Evolutionary conservation across 2,888 invertebrate species (phyloP).

Genomic region (Caenorhabditis imperialis): DNA sequence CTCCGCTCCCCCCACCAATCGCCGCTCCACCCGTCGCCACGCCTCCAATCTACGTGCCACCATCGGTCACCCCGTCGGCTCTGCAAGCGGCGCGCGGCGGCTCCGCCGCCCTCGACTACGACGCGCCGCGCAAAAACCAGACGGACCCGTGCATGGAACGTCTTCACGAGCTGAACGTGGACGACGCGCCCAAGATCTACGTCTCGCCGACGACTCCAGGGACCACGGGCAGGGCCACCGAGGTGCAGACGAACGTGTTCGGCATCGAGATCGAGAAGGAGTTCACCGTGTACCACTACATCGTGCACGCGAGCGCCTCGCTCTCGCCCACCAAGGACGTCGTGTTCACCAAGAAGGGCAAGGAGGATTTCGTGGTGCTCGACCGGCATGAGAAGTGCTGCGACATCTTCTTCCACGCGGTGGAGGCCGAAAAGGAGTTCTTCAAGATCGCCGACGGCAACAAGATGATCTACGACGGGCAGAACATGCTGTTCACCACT

Average conservation of each 20-base stretch:
- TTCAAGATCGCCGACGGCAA: conserved; percentile 42
- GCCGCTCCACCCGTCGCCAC: conserved; percentile 28
- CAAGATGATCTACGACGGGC: conserved; percentile 55
- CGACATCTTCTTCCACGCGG: conserved; percentile 33
- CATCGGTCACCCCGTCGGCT: background rate
- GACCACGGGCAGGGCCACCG: conserved; percentile 1
- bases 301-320: conserved; percentile 13
- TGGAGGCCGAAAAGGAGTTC: conserved; percentile 34
- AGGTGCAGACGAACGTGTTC: conserved; percentile 52
- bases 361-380: conserved; percentile 55
- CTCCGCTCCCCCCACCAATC: no score
- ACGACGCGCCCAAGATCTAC: conserved; percentile 5
- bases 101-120: no score
- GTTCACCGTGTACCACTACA: conserved; percentile 24
- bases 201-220: conserved; percentile 6
- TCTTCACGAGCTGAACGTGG: conserved; percentile 3
- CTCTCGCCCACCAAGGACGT: conserved; percentile 4
- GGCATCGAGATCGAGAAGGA: conserved; percentile 34
- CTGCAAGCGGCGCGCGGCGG: background rate
- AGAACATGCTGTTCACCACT: conserved; percentile 51
- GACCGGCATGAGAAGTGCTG: conserved; percentile 51
- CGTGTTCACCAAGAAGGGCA: conserved; percentile 46
- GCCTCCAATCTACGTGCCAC: conserved; percentile 9
- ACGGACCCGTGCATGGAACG: conserved; percentile 26
- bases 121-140: no score